Evolutionary conservation across 2,797 vertebrate genomes (phyloP).

Genomic region (Danio choprae): DNA sequence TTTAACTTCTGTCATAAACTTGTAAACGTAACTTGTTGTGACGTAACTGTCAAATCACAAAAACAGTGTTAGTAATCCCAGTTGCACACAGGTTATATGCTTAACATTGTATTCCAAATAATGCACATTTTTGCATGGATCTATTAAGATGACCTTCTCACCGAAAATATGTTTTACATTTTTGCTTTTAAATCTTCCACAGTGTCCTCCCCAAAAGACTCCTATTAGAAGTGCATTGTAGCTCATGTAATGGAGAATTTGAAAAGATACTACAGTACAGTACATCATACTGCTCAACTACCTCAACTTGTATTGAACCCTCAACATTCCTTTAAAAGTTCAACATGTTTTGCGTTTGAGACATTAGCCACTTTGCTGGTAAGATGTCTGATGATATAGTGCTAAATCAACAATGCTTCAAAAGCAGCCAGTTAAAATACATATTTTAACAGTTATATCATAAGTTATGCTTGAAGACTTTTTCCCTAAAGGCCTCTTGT

Average conservation of each 20-base stretch:
- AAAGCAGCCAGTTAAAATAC: slow-evolving; percentile 2
- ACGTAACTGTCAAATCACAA: background rate
- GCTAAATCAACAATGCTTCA: slow-evolving; percentile 4
- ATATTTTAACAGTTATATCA: background rate
- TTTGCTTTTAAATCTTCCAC: background rate
- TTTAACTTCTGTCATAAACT: background rate
- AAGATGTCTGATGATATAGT: background rate
- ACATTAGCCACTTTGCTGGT: background rate
- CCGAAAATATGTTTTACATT: background rate
- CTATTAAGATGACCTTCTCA: background rate
- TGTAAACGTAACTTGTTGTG: background rate
- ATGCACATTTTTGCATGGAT: background rate
- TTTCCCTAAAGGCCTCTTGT: slow-evolving; percentile 15
- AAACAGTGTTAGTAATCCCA: background rate
- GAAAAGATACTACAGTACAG: background rate
- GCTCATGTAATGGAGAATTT: background rate
- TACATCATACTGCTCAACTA: background rate
- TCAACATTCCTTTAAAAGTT: slow-evolving; percentile 42
- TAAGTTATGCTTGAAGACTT: background rate
- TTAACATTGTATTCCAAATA: background rate
- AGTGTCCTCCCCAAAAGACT: background rate
- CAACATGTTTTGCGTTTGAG: background rate
- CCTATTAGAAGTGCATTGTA: background rate
- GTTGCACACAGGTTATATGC: background rate
- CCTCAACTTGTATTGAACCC: slow-evolving; percentile 40